Base-by-base conservation (phyloP, 1,140 invertebrate genomes). In the Penaeus japonicus region DNA sequence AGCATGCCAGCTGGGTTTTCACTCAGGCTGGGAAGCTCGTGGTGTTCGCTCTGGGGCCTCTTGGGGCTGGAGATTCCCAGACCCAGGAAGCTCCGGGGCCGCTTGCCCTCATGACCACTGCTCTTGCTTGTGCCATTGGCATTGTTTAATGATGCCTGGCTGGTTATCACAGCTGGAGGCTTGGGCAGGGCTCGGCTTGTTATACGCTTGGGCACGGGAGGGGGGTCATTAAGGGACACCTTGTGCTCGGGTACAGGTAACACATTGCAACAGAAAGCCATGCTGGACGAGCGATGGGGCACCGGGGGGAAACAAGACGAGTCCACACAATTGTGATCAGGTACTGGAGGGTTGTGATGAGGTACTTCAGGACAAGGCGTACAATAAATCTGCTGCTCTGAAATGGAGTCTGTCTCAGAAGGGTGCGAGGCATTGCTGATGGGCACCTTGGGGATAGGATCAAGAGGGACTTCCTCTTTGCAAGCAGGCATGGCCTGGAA, bases 121-220 rank as follows among this genome's bases (percentile, higher is more conserved):
- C 83, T 83, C n/a, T 87, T 87, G 30, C n/a, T 62, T 22, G 57
- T 80, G 24, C 85, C 85, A 70, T 87, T 80, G n/a, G 55, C 32
- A 77, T 27, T 79, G 24, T 65, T 77, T 27, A 80, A 35, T 5
- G 24, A 30, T 32, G 62, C 22, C 17, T 59, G 83, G 65, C 17
- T 57, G 22, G 24, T 32, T 22, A 24, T 22, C 30, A 47, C 27
- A n/a, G 59, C 1, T 17, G 89, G 89, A 59, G 89, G 89, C 30
- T 81, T 80, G 20, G 89, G 89, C 20, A 89, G 89, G 30, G 89
- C 89, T 77, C 89, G 18, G 39, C 89, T 89, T 15, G 89, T 89
- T 59, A 89, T 86, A 22, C 89, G 84, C 53, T 89, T 89, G n/a
- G 89, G 89, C 54, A 89, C 79, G 30, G 89, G 89, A 1, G 89